Evolutionary conservation across 2,797 vertebrate genomes (phyloP).

Genomic region (Hipposideros larvatus): DNA sequence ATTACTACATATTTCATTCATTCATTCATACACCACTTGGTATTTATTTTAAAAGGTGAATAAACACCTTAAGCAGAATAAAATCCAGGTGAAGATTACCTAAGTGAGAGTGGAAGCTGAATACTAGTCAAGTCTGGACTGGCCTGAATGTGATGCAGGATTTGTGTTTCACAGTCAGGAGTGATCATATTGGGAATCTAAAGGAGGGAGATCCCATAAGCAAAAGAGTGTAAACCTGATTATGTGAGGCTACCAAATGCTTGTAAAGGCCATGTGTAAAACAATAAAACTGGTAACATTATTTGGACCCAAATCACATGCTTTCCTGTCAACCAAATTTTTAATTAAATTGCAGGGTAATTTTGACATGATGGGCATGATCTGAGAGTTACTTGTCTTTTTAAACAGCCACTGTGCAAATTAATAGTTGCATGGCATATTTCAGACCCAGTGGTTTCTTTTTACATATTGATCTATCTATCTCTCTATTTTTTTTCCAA

Average conservation of each 20-base stretch:
- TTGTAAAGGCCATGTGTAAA: background rate
- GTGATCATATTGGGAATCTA: background rate
- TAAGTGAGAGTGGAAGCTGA: background rate
- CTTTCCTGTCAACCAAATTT: background rate
- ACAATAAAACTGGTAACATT: background rate
- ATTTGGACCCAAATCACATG: background rate
- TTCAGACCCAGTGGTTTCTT: background rate
- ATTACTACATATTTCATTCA: background rate
- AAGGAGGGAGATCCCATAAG: background rate
- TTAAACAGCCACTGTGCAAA: background rate
- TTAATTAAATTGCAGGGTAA: background rate
- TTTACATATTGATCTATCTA: background rate
- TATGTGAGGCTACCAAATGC: rapidly evolving
- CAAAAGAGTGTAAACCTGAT: background rate
- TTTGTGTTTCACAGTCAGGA: background rate
- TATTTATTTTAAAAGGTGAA: background rate
- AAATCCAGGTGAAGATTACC: background rate
- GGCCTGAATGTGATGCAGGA: background rate
- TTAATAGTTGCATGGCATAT: background rate
- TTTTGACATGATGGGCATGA: background rate
- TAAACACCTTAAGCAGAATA: background rate
- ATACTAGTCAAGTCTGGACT: background rate
- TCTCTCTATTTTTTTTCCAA: too few species aligned
- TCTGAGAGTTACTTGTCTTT: background rate
- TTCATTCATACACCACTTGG: background rate